Evolutionary conservation across 2,113 vertebrate genomes (phyloP).

Genomic region (Poicephalus gulielmi): DNA sequence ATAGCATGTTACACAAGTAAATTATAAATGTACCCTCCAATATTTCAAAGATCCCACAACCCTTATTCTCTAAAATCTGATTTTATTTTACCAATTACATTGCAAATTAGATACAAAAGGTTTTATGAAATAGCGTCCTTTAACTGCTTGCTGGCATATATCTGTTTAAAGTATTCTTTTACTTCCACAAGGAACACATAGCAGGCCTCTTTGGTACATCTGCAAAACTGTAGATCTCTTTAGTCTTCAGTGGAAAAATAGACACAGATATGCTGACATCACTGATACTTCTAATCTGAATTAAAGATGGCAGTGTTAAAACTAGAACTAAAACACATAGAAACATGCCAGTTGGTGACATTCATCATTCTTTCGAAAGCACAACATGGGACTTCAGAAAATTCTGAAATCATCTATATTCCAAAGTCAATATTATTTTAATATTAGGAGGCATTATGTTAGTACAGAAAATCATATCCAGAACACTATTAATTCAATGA

Average conservation of each 20-base stretch:
- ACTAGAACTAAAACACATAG: not conserved
- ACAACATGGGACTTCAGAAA: not conserved
- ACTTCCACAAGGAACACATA: not conserved
- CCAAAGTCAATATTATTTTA: not conserved
- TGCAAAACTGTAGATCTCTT: not conserved
- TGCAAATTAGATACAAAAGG: not conserved
- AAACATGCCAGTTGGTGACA: not conserved
- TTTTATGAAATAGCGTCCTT: not conserved
- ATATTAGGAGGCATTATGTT: not conserved
- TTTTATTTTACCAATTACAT: not conserved
- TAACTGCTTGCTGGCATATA: not conserved
- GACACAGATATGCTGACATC: not conserved
- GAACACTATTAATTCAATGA: not conserved
- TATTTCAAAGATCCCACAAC: not conserved
- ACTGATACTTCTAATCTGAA: not conserved
- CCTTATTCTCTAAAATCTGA: not conserved
- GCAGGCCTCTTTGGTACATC: not conserved
- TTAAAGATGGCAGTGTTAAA: not conserved
- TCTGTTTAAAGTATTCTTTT: not conserved
- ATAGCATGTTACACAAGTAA: accelerated
- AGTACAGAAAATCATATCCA: not conserved
- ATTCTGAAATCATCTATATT: not conserved
- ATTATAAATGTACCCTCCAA: not conserved
- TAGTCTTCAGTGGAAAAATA: not conserved
- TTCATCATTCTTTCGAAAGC: not conserved